Evolutionary conservation across 92 coral and sea anemone genomes (phyloP).

Genomic region (Epizoanthus fatuus): DNA sequence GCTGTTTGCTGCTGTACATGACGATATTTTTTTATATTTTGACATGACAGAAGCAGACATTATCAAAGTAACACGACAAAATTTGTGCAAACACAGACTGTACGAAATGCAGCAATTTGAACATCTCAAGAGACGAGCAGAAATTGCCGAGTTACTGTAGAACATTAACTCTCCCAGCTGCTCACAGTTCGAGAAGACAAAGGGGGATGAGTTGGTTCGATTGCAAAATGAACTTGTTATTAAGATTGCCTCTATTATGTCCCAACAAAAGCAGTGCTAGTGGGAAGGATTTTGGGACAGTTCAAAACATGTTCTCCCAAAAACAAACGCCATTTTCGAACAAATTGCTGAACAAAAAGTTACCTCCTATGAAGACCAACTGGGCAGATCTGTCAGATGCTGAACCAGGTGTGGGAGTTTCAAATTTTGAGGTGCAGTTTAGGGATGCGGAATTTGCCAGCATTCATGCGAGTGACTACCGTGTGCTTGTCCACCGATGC

Average conservation of each 20-base stretch:
- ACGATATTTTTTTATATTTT: too few species aligned
- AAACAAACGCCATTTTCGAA: slow-evolving; percentile 3
- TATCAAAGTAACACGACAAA: too few species aligned
- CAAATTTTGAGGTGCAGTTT: slow-evolving; percentile 23
- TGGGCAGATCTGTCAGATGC: slow-evolving; percentile 16
- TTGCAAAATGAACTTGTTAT: background rate
- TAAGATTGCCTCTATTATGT: background rate
- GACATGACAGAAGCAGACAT: too few species aligned
- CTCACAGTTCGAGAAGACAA: background rate
- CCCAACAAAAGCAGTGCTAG: too few species aligned
- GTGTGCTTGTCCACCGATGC: too few species aligned
- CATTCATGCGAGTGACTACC: slow-evolving; percentile 26
- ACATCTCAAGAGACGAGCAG: background rate
- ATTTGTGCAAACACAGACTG: background rate
- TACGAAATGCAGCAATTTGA: slow-evolving; percentile 1
- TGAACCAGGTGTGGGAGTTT: slow-evolving; percentile 15
- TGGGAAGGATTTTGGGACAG: too few species aligned
- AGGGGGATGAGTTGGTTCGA: background rate
- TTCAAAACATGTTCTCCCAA: too few species aligned
- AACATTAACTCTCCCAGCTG: background rate
- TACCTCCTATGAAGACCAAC: slow-evolving; percentile 7
- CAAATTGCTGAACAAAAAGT: slow-evolving; percentile 21
- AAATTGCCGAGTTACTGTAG: background rate
- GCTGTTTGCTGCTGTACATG: too few species aligned
- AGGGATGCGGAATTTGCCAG: slow-evolving; percentile 29